Base-by-base conservation (phyloP, 2,113 vertebrate genomes). In the Leucopsar rothschildi region DNA sequence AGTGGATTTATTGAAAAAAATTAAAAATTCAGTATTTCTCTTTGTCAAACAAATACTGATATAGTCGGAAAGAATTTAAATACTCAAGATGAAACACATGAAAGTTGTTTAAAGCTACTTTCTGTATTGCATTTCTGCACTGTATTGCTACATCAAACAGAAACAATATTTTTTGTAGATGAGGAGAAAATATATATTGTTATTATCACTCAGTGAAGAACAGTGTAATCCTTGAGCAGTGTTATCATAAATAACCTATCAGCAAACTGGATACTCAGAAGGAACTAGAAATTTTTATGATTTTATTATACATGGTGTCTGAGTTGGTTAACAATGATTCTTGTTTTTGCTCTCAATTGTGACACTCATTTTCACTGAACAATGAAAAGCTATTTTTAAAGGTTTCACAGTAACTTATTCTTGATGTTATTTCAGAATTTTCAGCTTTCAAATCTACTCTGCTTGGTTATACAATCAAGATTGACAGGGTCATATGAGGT, bases 401-500 rank as follows among this genome's bases (percentile, higher is more conserved):
- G 15, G 35, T 88, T 93, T 93, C 77, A 63, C 78, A 77, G 75
- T 94, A 76, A 94, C 71, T 87, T 88, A 68, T 71, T 91, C 83
- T 85, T 94, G 61, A 71, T 75, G 93, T 90, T 82, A 90, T 80
- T 96, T 80, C 78, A 87, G 73, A 93, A 85, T 91, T 96, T 97
- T 96, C 68, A 95, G 57, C 81, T 87, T 92, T 93, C 45, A 93
- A 93, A 92, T 94, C 90, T 73, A 56, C 19, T 86, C 85, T 78
- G 63, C 73, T 90, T 93, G 64, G 55, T 94, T 92, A 95, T 86
- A 90, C 86, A 96, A 94, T 94, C 57, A 94, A 95, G 93, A 90
- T 39, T 95, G 71, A 87, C 66, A 50, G 82, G 89, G 84, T 92
- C 22, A 17, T 60, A 69, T 97, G 96, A 98, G 95, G 91, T 98